A percentile compares a stretch with the other conserved stretches of the same genome.
phyloP scores from a whole-genome alignment of 2,888 invertebrate species.

The Drosophila anomalata region DNA sequence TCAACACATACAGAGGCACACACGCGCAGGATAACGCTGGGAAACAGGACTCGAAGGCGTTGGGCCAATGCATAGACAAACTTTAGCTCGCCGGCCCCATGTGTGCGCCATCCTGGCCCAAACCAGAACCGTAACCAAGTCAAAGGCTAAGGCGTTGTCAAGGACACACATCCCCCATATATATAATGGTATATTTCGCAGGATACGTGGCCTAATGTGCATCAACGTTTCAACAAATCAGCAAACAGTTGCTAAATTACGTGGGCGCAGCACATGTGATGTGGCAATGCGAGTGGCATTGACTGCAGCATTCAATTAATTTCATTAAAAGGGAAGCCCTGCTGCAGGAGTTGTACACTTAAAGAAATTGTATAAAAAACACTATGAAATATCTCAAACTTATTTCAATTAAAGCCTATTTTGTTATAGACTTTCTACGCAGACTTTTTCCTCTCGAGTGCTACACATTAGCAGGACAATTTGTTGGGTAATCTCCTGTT shows the following conservation, averaged over 20 bases:
- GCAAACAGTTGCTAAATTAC: conserved; percentile 33
- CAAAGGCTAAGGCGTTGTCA: conserved; percentile 64
- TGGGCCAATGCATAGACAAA: conserved; percentile 49
- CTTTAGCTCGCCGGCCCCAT: conserved; percentile 39
- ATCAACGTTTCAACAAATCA: conserved; percentile 55
- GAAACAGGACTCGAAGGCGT: conserved; percentile 15
- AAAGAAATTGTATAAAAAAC: no score
- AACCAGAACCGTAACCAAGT: neutral
- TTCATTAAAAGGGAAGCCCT: conserved; percentile 30
- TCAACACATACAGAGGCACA: conserved; percentile 58
- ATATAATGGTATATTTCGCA: neutral
- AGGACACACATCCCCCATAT: conserved; percentile 47
- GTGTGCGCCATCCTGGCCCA: conserved; percentile 11
- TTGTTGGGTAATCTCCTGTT: conserved; percentile 69
- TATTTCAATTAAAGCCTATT: neutral
- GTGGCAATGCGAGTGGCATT: neutral
- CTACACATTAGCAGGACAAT: conserved; percentile 70
- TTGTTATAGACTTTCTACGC: neutral
- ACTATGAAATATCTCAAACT: no score
- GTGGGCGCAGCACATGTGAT: conserved; percentile 15
- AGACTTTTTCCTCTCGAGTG: conserved; percentile 12
- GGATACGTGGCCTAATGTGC: conserved; percentile 49
- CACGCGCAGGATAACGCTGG: conserved; percentile 11
- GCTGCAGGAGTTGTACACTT: neutral
- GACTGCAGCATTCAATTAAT: conserved; percentile 49